These are phyloP conservation scores for Euglossa dilemma DNA, from an alignment of 1,140 invertebrate genomes.

Conservation along the genomic window DNA sequence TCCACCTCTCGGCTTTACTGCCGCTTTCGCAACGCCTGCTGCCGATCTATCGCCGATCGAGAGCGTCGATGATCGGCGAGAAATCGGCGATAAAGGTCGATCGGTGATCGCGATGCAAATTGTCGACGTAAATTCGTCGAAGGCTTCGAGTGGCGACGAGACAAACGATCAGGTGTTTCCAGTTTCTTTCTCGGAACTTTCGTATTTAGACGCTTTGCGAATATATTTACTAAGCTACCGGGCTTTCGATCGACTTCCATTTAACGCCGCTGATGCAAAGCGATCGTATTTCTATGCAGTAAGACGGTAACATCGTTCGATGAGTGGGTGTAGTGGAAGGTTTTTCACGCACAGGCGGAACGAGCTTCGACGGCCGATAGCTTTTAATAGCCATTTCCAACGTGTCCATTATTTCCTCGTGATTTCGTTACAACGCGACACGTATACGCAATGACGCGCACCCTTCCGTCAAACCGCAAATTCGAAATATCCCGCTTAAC, in stretches of 20 bases:
- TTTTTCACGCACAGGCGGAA: not conserved
- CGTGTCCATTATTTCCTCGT: not conserved
- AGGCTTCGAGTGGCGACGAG: not conserved
- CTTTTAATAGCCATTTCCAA: not conserved
- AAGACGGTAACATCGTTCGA: not conserved
- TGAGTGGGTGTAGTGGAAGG: not conserved
- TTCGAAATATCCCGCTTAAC: not conserved
- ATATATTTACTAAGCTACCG: not conserved
- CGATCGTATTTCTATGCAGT: constrained; percentile 9
- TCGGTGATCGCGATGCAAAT: not conserved
- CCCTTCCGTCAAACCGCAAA: not conserved
- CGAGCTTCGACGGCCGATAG: not conserved
- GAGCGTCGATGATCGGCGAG: not conserved
- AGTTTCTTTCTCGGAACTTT: not conserved
- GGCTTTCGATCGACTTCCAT: not conserved
- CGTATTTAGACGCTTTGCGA: not conserved
- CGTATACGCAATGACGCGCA: not conserved
- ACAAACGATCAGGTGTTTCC: not conserved
- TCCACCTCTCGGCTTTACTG: not conserved
- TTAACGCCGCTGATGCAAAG: not conserved
- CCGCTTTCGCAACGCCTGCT: not conserved
- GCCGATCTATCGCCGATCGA: too few species aligned
- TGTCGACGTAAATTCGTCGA: not conserved
- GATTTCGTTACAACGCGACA: not conserved
- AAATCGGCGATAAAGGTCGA: not conserved